phyloP scores from a whole-genome alignment of 2,113 vertebrate genomes.

The Pagrus major region DNA sequence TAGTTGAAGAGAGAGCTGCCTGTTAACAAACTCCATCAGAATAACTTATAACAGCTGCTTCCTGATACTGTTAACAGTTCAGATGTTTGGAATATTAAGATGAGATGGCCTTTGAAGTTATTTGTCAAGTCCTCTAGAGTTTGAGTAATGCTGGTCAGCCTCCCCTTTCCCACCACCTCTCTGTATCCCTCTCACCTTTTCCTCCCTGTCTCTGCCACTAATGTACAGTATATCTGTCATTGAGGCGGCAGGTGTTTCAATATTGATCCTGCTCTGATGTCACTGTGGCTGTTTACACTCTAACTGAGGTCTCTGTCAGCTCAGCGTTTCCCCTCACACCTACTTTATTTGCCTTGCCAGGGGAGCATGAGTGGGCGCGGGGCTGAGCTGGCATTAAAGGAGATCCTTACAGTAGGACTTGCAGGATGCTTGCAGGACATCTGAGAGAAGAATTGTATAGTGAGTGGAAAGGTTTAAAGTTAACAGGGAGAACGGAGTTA shows the following conservation, averaged over 20 bases:
- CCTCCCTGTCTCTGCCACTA: slow-evolving; percentile 13
- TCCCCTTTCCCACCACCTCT: neutral
- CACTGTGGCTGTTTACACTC: slow-evolving; percentile 61
- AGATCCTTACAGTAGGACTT: neutral
- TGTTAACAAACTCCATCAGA: slow-evolving; percentile 11
- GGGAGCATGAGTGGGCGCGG: slow-evolving; percentile 9
- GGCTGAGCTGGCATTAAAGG: slow-evolving; percentile 7
- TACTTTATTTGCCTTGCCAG: slow-evolving; percentile 57
- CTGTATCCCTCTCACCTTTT: neutral
- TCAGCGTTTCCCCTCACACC: slow-evolving; percentile 7
- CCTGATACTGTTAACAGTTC: slow-evolving; percentile 22
- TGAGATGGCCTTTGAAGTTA: slow-evolving; percentile 29
- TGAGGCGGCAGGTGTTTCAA: slow-evolving; percentile 77
- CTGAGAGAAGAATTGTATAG: slow-evolving; percentile 1
- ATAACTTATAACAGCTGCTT: slow-evolving; percentile 24
- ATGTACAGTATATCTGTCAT: slow-evolving; percentile 42
- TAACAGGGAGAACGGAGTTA: slow-evolving; percentile 5
- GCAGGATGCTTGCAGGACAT: neutral
- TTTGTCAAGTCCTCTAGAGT: neutral
- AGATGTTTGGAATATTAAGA: slow-evolving; percentile 35
- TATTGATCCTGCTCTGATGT: slow-evolving; percentile 75
- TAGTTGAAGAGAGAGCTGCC: slow-evolving; percentile 7
- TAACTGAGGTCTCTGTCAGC: slow-evolving; percentile 16
- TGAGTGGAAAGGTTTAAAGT: slow-evolving; percentile 21
- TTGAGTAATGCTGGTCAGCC: neutral